These are phyloP conservation scores for Corvus cornix DNA, from an alignment of 2,113 vertebrate species.

Conservation along the genomic window DNA sequence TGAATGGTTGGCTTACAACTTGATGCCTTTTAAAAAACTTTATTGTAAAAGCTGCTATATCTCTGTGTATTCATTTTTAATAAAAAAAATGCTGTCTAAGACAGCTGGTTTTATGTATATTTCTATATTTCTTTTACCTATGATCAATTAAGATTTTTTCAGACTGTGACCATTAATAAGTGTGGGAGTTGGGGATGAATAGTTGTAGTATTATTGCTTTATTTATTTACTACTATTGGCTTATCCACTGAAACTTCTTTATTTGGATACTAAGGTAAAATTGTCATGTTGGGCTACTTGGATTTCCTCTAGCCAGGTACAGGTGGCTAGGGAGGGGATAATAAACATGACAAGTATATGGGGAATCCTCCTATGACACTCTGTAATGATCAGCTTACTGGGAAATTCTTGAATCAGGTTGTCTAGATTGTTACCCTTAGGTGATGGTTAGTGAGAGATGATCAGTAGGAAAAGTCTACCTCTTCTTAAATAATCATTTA, in stretches of 20 bases:
- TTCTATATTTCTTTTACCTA: constrained; percentile 41
- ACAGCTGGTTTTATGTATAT: constrained; percentile 67
- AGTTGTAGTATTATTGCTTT: neutral
- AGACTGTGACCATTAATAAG: constrained; percentile 27
- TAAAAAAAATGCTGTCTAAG: constrained; percentile 84
- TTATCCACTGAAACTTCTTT: neutral
- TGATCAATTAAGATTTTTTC: neutral
- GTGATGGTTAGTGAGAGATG: neutral
- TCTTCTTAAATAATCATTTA: neutral
- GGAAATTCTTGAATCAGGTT: neutral
- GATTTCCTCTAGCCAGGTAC: neutral
- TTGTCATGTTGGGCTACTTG: neutral
- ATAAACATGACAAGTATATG: neutral
- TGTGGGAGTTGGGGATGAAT: constrained; percentile 4
- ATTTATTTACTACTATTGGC: constrained; percentile 49
- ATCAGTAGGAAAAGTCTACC: neutral
- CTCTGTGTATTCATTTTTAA: constrained; percentile 80
- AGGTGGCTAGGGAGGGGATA: constrained; percentile 24
- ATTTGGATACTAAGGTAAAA: neutral
- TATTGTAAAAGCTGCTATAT: constrained; percentile 89
- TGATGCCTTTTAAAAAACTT: constrained; percentile 74
- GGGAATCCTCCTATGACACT: neutral
- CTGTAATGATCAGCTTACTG: neutral
- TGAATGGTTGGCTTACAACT: constrained; percentile 68
- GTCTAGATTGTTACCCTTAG: neutral